Conservation (phyloP, 1,140 invertebrate species). For the Andrena cerasifolii region DNA sequence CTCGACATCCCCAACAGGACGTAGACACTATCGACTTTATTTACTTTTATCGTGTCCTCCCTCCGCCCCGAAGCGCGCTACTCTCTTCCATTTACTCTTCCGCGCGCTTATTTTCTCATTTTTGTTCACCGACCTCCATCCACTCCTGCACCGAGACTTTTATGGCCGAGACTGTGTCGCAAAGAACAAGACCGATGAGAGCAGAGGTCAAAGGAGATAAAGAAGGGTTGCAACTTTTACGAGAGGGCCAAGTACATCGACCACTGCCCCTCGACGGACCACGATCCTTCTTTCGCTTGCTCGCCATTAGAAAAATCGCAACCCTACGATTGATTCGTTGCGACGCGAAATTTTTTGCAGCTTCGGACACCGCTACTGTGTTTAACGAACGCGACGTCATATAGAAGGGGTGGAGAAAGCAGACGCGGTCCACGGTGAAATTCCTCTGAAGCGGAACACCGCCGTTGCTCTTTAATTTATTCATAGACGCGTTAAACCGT, state of each 20-base stretch:
- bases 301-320: background rate
- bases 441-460: background rate
- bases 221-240: background rate
- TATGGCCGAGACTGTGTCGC: background rate
- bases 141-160: conserved; percentile 23
- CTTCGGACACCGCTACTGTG: too few species aligned
- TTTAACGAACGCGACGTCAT: background rate
- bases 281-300: background rate
- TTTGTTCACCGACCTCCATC: conserved; percentile 23
- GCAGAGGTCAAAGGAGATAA: background rate
- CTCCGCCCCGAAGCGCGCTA: background rate
- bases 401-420: background rate
- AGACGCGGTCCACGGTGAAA: background rate
- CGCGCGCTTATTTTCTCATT: conserved; percentile 47
- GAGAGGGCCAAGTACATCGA: background rate
- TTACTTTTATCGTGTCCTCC: conserved; percentile 43
- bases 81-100: conserved; percentile 26
- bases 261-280: background rate
- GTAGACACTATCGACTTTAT: conserved; percentile 35
- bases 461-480: conserved; percentile 59
- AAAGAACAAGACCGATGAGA: conserved; percentile 21
- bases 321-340: too few species aligned
- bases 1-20: conserved; percentile 7
- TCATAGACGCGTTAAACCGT: conserved; percentile 64
- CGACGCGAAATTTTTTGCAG: too few species aligned